These are phyloP conservation scores for Unio delphinus DNA, from an alignment of 2,888 invertebrate genomes.

Conservation along the genomic window DNA sequence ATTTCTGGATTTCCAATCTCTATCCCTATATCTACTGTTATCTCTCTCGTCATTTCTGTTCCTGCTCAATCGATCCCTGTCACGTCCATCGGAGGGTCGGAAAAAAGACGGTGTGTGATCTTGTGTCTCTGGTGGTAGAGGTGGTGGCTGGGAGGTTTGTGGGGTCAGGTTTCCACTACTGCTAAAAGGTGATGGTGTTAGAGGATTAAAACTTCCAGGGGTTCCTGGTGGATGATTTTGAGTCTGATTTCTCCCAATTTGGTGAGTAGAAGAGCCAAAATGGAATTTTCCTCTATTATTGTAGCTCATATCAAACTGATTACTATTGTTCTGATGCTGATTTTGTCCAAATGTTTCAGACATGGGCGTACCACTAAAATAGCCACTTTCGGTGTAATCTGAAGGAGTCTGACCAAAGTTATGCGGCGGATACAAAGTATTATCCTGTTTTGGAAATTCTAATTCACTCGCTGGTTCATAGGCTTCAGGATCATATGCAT, in stretches of 20 bases:
- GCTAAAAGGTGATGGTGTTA: conserved; percentile 1
- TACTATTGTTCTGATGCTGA: conserved; percentile 21
- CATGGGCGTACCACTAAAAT: conserved; percentile 33
- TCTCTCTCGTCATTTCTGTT: conserved; percentile 25
- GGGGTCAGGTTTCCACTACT: conserved; percentile 18
- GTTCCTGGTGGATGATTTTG: too few relatives aligned
- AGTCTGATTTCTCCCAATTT: too few relatives aligned
- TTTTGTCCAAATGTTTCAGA: conserved; percentile 21
- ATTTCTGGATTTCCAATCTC: conserved; percentile 16
- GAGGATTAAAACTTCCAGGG: too few relatives aligned
- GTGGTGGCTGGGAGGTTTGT: conserved; percentile 24
- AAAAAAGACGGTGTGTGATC: background rate
- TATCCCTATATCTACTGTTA: conserved; percentile 31
- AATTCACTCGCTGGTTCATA: conserved; percentile 11
- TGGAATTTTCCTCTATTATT: too few relatives aligned
- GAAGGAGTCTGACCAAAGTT: conserved; percentile 30
- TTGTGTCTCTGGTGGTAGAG: conserved; percentile 8
- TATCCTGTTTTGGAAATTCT: background rate
- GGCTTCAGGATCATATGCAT: conserved; percentile 9
- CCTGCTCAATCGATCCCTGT: conserved; percentile 26
- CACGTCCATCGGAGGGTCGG: conserved; percentile 11
- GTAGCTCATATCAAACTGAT: conserved; percentile 17
- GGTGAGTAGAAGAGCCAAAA: too few relatives aligned
- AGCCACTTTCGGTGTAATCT: conserved; percentile 38
- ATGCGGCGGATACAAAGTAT: conserved; percentile 7